Evolutionary conservation across 2,797 vertebrate species (phyloP).

Genomic region (Sphaeramia orbicularis): DNA sequence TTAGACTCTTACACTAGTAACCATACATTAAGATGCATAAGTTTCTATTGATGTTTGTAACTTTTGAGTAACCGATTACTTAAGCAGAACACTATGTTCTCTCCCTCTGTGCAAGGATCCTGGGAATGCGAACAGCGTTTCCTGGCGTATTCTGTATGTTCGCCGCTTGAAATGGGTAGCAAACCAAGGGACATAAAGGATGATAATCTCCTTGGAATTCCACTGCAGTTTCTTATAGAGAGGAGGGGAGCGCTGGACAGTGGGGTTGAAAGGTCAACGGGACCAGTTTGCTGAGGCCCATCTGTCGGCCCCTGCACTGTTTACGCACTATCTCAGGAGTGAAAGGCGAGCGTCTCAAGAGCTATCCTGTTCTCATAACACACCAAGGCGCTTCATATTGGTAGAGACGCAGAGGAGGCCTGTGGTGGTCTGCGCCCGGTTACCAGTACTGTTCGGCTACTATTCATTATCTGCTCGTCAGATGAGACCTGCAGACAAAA

Average conservation of each 20-base stretch:
- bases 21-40: constrained; percentile 12
- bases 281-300: constrained; percentile 86
- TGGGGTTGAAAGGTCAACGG: constrained; percentile 86
- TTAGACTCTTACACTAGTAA: constrained; percentile 18
- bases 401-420: constrained; percentile 67
- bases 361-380: constrained; percentile 83
- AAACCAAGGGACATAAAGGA: constrained; percentile 77
- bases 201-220: constrained; percentile 85
- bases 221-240: constrained; percentile 76
- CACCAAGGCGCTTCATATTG: constrained; percentile 70
- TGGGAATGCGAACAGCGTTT: constrained; percentile 58
- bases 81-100: constrained; percentile 24
- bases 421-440: constrained; percentile 62
- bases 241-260: constrained; percentile 78
- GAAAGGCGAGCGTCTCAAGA: constrained; percentile 82
- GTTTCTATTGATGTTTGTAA: constrained; percentile 21
- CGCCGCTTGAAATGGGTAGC: constrained; percentile 44
- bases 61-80: constrained; percentile 13
- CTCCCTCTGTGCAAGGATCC: constrained; percentile 27
- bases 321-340: constrained; percentile 82
- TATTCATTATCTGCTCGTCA: constrained; percentile 70
- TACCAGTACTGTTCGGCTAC: constrained; percentile 46
- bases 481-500: constrained; percentile 66
- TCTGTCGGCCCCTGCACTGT: constrained; percentile 83
- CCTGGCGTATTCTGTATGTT: constrained; percentile 63